phyloP scores from a whole-genome alignment of 2,797 vertebrate species.

The Platalea minor region DNA sequence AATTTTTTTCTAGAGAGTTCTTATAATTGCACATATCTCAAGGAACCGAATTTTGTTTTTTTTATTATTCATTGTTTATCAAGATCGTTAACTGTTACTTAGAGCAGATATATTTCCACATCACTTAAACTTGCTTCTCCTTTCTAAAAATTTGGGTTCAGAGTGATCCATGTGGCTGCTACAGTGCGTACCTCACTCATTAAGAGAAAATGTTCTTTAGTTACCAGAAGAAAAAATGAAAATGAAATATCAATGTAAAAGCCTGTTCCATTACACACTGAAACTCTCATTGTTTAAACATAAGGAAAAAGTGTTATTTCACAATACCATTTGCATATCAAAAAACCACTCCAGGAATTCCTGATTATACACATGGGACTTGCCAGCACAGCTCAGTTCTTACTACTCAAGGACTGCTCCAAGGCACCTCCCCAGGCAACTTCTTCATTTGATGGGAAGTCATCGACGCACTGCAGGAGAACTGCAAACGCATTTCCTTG shows the following conservation, averaged over 20 bases:
- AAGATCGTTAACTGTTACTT: background rate
- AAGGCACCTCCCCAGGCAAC: background rate
- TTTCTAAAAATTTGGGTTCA: background rate
- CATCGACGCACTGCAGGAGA: background rate
- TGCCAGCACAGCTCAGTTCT: background rate
- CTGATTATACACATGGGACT: background rate
- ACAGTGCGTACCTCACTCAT: background rate
- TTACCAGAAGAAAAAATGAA: background rate
- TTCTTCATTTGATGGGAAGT: slow-evolving; percentile 23
- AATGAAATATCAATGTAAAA: background rate
- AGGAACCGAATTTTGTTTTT: background rate
- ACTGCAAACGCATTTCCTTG: background rate
- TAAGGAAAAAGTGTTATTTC: background rate
- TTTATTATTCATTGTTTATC: background rate
- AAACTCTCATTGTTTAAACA: background rate
- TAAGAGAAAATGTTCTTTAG: background rate
- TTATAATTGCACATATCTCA: background rate
- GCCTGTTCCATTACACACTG: background rate
- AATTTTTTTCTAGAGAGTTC: background rate
- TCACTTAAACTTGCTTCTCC: background rate
- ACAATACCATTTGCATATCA: background rate
- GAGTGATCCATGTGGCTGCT: background rate
- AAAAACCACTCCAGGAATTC: background rate
- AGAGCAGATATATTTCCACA: background rate
- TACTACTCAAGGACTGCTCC: background rate